Percentiles rank a stretch among this genome's conserved stretches.
Evolutionary conservation across 2,113 vertebrate species (phyloP).

Genomic region (Atrichornis clamosus): DNA sequence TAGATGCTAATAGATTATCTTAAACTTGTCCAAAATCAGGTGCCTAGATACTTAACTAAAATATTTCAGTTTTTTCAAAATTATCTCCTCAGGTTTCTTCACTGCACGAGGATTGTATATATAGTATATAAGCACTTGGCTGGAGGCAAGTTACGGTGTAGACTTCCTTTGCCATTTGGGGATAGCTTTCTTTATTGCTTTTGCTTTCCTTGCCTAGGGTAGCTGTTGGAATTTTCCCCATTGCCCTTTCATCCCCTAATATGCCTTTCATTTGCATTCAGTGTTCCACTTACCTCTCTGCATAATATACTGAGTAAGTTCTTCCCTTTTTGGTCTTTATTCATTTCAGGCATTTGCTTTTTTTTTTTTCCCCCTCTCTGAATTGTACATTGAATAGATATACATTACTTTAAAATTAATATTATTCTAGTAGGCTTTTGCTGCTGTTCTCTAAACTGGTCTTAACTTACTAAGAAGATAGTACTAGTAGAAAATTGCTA

Average conservation of each 20-base stretch:
- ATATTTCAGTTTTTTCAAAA: neutral
- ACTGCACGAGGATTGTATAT: neutral
- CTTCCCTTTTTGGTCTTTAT: neutral
- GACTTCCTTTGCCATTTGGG: neutral
- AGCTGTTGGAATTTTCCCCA: neutral
- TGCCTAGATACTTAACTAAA: neutral
- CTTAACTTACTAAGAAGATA: neutral
- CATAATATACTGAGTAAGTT: neutral
- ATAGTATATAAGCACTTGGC: neutral
- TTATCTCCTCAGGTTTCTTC: neutral
- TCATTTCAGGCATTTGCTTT: neutral
- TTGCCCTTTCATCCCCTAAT: neutral
- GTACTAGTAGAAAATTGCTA: neutral
- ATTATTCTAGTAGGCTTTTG: neutral
- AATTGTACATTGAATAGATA: neutral
- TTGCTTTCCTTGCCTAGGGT: neutral
- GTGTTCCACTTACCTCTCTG: neutral
- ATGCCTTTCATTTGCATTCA: neutral
- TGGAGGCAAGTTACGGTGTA: neutral
- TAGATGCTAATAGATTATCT: neutral
- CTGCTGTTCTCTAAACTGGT: neutral
- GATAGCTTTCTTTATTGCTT: neutral
- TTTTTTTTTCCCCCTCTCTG: rapidly evolving
- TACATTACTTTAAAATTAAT: neutral
- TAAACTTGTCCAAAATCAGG: neutral